Evolutionary conservation across 2,797 vertebrate species (phyloP).

Genomic region (Periparus ater): DNA sequence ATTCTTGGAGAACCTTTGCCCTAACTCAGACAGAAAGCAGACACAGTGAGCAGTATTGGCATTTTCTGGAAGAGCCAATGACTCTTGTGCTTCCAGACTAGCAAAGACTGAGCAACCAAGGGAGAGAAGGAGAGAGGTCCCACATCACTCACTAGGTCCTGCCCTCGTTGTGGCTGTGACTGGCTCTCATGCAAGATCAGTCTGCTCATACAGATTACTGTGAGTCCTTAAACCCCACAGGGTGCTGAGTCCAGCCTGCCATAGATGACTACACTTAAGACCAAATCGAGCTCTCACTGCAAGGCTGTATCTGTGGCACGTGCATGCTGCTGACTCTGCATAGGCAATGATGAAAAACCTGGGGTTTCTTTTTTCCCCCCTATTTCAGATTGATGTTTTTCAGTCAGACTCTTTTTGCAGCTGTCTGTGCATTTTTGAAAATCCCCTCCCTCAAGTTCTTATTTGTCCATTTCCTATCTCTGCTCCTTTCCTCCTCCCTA

Average conservation of each 20-base stretch:
- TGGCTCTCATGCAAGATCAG: neutral
- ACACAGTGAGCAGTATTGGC: neutral
- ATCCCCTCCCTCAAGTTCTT: conserved; percentile 20
- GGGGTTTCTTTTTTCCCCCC: fast-evolving
- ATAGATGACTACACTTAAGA: neutral
- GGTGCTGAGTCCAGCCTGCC: neutral
- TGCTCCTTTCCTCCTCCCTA: neutral
- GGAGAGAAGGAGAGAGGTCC: neutral
- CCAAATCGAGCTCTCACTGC: neutral
- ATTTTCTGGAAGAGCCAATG: neutral
- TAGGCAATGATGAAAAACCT: neutral
- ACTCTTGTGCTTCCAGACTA: neutral
- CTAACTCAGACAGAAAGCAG: neutral
- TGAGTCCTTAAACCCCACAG: neutral
- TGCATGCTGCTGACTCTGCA: neutral
- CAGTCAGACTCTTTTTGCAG: neutral
- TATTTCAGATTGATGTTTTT: neutral
- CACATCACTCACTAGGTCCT: neutral
- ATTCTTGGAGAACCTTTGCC: neutral
- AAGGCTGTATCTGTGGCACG: neutral
- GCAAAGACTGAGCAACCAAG: neutral
- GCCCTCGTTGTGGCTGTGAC: neutral
- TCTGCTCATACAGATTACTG: neutral
- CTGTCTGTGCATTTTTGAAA: conserved; percentile 49
- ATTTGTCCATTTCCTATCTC: neutral